phyloP scores from a whole-genome alignment of 2,888 invertebrate species.

The Spodoptera littoralis region DNA sequence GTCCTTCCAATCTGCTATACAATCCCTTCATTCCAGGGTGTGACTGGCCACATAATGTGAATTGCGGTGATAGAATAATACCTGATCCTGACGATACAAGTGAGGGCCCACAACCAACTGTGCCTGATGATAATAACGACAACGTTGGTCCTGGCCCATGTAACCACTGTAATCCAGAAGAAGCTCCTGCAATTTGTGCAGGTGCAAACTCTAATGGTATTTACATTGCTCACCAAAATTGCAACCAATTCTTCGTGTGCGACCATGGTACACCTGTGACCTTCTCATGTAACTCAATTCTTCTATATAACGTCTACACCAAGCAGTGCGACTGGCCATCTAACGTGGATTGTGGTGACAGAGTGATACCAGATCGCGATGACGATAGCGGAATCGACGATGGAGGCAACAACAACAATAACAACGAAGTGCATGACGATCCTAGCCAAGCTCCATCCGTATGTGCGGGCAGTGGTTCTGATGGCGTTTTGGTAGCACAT shows the following conservation, averaged over 20 bases:
- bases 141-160: slow-evolving; percentile 55
- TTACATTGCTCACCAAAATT: slow-evolving; percentile 66
- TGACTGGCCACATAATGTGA: slow-evolving; percentile 59
- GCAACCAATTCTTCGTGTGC: slow-evolving; percentile 68
- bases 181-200: slow-evolving; percentile 65
- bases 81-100: slow-evolving; percentile 37
- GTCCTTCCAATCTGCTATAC: slow-evolving; percentile 50
- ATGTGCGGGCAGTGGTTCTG: slow-evolving; percentile 56
- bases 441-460: slow-evolving; percentile 61
- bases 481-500: slow-evolving; percentile 66
- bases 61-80: slow-evolving; percentile 59
- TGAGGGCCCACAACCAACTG: slow-evolving; percentile 19
- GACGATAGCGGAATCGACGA: slow-evolving; percentile 20
- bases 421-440: slow-evolving; percentile 30
- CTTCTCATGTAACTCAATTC: slow-evolving; percentile 50
- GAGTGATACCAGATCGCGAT: slow-evolving; percentile 51
- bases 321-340: slow-evolving; percentile 67
- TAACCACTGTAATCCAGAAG: slow-evolving; percentile 61
- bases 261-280: slow-evolving; percentile 57
- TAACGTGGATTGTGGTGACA: slow-evolving; percentile 65
- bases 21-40: slow-evolving; percentile 53
- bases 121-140: slow-evolving; percentile 26
- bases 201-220: slow-evolving; percentile 57
- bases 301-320: slow-evolving; percentile 61
- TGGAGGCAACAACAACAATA: slow-evolving; percentile 25